Evolutionary conservation across 2,113 vertebrate genomes (phyloP).

Genomic region (Alces alces): DNA sequence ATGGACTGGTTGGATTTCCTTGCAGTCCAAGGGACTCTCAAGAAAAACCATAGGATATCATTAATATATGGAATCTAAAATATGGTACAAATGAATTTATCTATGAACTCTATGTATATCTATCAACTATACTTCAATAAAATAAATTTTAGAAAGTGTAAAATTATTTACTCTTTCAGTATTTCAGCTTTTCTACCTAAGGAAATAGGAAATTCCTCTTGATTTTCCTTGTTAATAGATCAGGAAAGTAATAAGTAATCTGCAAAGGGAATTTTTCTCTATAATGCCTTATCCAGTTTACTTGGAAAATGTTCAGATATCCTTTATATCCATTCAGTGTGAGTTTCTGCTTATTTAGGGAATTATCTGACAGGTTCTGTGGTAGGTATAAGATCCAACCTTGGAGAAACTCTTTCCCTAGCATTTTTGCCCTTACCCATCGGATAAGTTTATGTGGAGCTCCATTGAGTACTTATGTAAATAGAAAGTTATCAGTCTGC

Average conservation of each 20-base stretch:
- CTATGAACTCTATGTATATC: not conserved
- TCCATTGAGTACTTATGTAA: not conserved
- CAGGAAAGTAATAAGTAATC: not conserved
- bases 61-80: not conserved
- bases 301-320: not conserved
- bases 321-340: not conserved
- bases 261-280: not conserved
- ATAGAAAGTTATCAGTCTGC: not conserved
- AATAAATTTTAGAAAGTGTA: not conserved
- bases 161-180: not conserved
- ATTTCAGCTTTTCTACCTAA: not conserved
- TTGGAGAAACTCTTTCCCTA: not conserved
- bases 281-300: not conserved
- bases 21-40: too few species aligned
- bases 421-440: not conserved
- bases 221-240: not conserved
- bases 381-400: not conserved
- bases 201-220: not conserved
- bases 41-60: not conserved
- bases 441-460: not conserved
- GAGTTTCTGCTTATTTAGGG: not conserved
- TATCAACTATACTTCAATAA: not conserved
- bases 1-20: too few species aligned
- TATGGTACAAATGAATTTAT: not conserved
- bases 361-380: not conserved